These are phyloP conservation scores for Eubasilissa splendida DNA, from an alignment of 2,888 invertebrate species.

Conservation along the genomic window DNA sequence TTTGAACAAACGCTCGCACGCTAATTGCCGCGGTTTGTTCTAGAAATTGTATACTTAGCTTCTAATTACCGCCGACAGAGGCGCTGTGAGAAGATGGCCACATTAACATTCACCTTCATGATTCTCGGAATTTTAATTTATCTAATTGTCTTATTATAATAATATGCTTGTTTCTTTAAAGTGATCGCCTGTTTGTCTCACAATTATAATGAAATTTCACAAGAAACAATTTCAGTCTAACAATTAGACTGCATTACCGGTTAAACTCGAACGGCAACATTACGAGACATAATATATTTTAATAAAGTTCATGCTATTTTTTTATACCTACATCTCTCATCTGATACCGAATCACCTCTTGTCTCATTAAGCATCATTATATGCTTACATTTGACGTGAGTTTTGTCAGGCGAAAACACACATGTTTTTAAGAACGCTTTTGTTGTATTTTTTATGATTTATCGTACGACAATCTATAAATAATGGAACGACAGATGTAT, in stretches of 20 bases:
- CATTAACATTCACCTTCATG: conserved; percentile 19
- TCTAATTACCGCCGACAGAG: conserved; percentile 42
- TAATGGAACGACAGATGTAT: too few species aligned
- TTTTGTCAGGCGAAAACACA: too few species aligned
- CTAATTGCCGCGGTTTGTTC: conserved; percentile 30
- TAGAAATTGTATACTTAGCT: conserved; percentile 19
- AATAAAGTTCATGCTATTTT: background rate
- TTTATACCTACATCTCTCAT: too few species aligned
- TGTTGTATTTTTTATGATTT: too few species aligned
- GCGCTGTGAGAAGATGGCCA: conserved; percentile 33
- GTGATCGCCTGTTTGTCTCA: conserved; percentile 20
- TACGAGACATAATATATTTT: background rate
- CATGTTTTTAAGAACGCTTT: too few species aligned
- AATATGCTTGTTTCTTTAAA: conserved; percentile 30
- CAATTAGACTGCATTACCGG: background rate
- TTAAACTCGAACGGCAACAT: too few species aligned
- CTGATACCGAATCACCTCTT: too few species aligned
- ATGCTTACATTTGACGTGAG: too few species aligned
- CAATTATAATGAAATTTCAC: conserved; percentile 16
- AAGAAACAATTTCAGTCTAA: conserved; percentile 7
- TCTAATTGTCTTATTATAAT: conserved; percentile 34
- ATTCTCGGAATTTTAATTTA: conserved; percentile 33
- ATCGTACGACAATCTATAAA: too few species aligned
- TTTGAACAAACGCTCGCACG: conserved; percentile 24
- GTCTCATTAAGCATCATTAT: too few species aligned